Evolutionary conservation across 2,797 vertebrate genomes (phyloP).

Genomic region (Sebastes kiyomatsui): DNA sequence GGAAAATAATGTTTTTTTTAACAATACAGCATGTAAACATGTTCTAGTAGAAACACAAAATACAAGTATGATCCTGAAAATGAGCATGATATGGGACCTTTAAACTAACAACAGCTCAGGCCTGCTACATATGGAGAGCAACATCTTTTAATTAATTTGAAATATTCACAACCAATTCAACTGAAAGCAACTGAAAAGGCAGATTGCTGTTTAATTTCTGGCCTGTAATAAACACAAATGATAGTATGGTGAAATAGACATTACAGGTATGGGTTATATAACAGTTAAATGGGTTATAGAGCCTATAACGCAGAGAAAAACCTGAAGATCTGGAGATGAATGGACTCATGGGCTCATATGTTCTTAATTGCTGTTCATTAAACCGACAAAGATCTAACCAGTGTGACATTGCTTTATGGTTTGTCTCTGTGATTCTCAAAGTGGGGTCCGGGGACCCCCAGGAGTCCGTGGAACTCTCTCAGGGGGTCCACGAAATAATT

Average conservation of each 20-base stretch:
- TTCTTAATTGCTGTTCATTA: not conserved
- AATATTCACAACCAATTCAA: not conserved
- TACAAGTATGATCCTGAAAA: too few species aligned
- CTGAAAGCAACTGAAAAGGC: not conserved
- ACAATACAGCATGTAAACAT: too few species aligned
- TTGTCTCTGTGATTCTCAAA: not conserved
- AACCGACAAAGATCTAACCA: not conserved
- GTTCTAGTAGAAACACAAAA: too few species aligned
- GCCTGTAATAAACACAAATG: too few species aligned
- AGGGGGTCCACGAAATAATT: too few species aligned
- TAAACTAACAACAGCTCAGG: conserved; percentile 4
- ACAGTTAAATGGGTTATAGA: not conserved
- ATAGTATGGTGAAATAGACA: not conserved
- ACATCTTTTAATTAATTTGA: not conserved
- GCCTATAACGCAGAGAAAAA: not conserved
- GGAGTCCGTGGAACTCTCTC: too few species aligned
- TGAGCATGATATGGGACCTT: too few species aligned
- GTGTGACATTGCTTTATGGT: not conserved
- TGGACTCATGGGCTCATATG: too few species aligned
- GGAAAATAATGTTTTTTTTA: too few species aligned
- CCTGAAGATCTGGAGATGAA: not conserved
- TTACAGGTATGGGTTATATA: not conserved
- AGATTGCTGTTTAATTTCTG: not conserved
- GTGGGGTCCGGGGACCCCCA: too few species aligned
- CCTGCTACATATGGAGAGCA: not conserved